A percentile compares a stretch with the other conserved stretches of the same genome.
Conservation (phyloP, 2,888 invertebrate species). For the Parelbella ahira region DNA sequence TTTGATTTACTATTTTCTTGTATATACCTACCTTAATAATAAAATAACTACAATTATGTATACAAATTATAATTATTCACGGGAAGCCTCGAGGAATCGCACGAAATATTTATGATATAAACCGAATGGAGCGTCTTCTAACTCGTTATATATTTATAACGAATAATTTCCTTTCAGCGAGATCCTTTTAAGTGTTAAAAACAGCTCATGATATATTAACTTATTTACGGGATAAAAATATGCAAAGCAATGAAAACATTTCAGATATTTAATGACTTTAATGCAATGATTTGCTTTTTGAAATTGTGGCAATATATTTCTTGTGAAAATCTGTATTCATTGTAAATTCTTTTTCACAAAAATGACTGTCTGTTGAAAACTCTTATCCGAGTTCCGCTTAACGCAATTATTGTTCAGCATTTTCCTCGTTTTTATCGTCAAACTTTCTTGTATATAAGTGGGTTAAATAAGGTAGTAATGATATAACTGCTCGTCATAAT, state of each 20-base stretch:
- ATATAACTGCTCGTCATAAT: slow-evolving; percentile 1
- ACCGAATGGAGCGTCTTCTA: not conserved
- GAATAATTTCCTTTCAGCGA: not conserved
- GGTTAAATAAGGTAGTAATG: not conserved
- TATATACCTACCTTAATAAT: too few species aligned
- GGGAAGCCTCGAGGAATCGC: too few species aligned
- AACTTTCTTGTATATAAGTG: slow-evolving; percentile 1
- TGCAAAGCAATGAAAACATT: too few species aligned
- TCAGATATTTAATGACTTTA: too few species aligned
- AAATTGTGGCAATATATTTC: not conserved
- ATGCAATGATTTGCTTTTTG: too few species aligned
- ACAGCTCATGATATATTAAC: slow-evolving; percentile 1
- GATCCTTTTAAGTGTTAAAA: slow-evolving; percentile 2
- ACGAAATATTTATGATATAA: slow-evolving; percentile 1
- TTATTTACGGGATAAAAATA: slow-evolving; percentile 4
- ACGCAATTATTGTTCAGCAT: slow-evolving; percentile 1
- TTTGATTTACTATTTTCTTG: too few species aligned
- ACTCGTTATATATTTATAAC: too few species aligned
- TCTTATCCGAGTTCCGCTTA: slow-evolving; percentile 5
- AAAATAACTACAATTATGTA: too few species aligned
- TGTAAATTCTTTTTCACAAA: slow-evolving; percentile 6
- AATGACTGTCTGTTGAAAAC: not conserved
- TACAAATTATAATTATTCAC: too few species aligned
- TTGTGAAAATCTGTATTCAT: slow-evolving; percentile 4
- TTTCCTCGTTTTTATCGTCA: slow-evolving; percentile 1